Conservation (phyloP, 2,113 vertebrate genomes). For the Callipepla squamata region DNA sequence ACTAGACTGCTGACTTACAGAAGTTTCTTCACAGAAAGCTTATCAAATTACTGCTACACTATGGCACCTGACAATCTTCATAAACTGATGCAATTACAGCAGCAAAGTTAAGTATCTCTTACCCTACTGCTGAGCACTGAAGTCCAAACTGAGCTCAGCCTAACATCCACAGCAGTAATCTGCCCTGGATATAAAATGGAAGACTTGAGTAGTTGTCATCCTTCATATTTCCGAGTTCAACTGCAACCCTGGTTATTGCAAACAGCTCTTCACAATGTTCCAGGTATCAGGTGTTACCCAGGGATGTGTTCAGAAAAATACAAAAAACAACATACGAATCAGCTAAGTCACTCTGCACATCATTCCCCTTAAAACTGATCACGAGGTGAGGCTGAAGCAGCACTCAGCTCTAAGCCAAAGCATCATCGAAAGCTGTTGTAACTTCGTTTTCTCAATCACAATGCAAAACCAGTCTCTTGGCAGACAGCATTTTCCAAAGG, state of each 20-base stretch:
- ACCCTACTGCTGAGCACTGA: not conserved
- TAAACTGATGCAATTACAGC: not conserved
- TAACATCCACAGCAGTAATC: not conserved
- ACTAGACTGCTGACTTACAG: not conserved
- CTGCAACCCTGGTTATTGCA: not conserved
- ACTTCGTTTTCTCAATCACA: constrained; percentile 32
- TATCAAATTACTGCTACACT: not conserved
- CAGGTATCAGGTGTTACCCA: not conserved
- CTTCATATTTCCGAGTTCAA: not conserved
- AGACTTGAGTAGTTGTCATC: not conserved
- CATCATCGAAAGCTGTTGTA: not conserved
- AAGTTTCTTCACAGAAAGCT: not conserved
- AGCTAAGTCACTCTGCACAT: not conserved
- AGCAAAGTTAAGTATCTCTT: not conserved
- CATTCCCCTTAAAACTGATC: not conserved
- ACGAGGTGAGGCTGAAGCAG: not conserved
- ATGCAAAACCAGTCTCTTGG: not conserved
- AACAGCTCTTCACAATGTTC: not conserved
- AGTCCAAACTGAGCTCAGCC: not conserved
- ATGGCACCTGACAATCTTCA: not conserved
- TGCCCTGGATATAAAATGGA: not conserved
- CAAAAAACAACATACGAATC: not conserved
- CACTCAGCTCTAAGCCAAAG: not conserved
- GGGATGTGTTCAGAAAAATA: not conserved
- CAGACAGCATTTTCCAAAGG: constrained; percentile 36